phyloP scores from a whole-genome alignment of 2,888 invertebrate species.

The Dryococelus australis region DNA sequence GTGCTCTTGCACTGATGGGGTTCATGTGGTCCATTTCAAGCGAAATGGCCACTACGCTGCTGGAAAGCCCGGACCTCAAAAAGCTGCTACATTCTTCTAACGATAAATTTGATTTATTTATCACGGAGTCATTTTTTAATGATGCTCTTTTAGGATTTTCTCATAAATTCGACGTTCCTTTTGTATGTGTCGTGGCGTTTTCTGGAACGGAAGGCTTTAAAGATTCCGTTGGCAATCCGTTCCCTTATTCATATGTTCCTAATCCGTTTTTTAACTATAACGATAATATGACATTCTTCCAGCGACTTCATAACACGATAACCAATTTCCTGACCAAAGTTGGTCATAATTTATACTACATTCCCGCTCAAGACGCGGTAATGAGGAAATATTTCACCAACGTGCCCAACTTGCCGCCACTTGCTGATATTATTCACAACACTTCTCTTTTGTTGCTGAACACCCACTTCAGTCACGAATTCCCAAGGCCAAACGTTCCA shows the following conservation, averaged over 20 bases:
- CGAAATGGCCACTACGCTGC: background rate
- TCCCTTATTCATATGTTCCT: slow-evolving; percentile 62
- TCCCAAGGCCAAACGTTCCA: slow-evolving; percentile 49
- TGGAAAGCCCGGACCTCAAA: slow-evolving; percentile 27
- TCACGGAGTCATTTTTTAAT: slow-evolving; percentile 39
- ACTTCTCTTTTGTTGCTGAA: slow-evolving; percentile 50
- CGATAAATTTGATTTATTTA: slow-evolving; percentile 40
- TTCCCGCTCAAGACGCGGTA: slow-evolving; percentile 34
- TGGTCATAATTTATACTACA: slow-evolving; percentile 17
- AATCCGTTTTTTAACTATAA: slow-evolving; percentile 61
- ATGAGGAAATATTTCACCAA: slow-evolving; percentile 36
- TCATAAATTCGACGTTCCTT: slow-evolving; percentile 42
- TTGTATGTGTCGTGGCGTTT: slow-evolving; percentile 58
- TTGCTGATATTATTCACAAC: slow-evolving; percentile 45
- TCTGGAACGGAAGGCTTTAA: slow-evolving; percentile 60
- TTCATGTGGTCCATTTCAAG: slow-evolving; percentile 19
- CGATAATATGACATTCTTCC: slow-evolving; percentile 58
- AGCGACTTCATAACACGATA: slow-evolving; percentile 61
- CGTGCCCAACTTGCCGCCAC: slow-evolving; percentile 37
- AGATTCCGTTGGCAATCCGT: slow-evolving; percentile 60
- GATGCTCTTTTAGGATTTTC: slow-evolving; percentile 41
- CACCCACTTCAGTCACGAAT: slow-evolving; percentile 49
- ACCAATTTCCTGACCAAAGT: background rate
- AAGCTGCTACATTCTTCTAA: slow-evolving; percentile 31
- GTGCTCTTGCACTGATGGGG: too few relatives aligned